Conservation (phyloP, 2,797 vertebrate genomes). For the Chiroxiphia lanceolata region DNA sequence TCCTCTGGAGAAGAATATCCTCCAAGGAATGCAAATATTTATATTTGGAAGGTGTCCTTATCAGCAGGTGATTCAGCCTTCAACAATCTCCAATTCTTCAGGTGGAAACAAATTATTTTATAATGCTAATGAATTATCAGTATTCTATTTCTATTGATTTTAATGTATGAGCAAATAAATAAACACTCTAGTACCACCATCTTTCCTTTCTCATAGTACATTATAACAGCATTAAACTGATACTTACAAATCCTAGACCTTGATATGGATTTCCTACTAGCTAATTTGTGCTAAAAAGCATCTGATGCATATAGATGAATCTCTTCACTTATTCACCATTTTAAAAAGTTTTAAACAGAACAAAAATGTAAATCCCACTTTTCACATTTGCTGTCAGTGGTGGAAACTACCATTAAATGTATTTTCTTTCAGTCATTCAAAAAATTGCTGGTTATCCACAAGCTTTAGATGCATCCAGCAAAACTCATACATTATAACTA, state of each 20-base stretch:
- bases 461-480: not conserved
- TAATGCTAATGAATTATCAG: not conserved
- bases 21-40: slow-evolving; percentile 59
- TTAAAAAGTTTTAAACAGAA: not conserved
- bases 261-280: not conserved
- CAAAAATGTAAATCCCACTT: not conserved
- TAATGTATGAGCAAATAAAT: not conserved
- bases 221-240: not conserved
- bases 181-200: not conserved
- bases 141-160: not conserved
- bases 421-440: not conserved
- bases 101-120: not conserved
- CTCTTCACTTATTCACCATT: not conserved
- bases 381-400: not conserved
- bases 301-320: not conserved
- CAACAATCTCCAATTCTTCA: not conserved
- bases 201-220: not conserved
- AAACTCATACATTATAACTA: not conserved
- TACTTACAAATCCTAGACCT: not conserved
- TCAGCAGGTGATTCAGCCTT: slow-evolving; percentile 5
- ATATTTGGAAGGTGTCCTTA: slow-evolving; percentile 17
- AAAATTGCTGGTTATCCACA: not conserved
- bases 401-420: not conserved
- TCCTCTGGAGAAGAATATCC: not conserved
- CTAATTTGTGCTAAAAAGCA: not conserved